These are phyloP conservation scores for Spheniscus mendiculus DNA, from an alignment of 2,113 vertebrate genomes.

Conservation along the genomic window DNA sequence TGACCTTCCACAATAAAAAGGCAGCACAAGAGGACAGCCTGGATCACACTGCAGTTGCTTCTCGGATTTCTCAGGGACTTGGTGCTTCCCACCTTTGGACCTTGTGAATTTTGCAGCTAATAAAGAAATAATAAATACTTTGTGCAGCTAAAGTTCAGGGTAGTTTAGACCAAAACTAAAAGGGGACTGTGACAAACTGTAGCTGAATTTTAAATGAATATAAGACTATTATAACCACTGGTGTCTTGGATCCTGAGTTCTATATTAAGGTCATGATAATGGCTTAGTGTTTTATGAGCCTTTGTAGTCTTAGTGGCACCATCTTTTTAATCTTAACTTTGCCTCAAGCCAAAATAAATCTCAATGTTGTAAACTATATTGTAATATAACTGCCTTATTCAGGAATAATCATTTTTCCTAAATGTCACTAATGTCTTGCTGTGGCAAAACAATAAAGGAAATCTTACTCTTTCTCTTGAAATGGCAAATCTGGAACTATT, in stretches of 20 bases:
- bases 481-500: not conserved
- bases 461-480: not conserved
- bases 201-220: slow-evolving; percentile 78
- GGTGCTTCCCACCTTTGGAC: slow-evolving; percentile 35
- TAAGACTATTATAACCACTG: slow-evolving; percentile 66
- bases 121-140: slow-evolving; percentile 65
- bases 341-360: slow-evolving; percentile 80
- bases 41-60: not conserved
- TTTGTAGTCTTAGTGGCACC: slow-evolving; percentile 64
- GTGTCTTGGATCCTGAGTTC: slow-evolving; percentile 76
- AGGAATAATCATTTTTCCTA: slow-evolving; percentile 71
- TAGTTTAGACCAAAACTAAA: slow-evolving; percentile 57
- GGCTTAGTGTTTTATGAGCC: slow-evolving; percentile 77
- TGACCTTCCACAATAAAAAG: slow-evolving; percentile 20
- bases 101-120: slow-evolving; percentile 56
- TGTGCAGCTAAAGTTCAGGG: slow-evolving; percentile 55
- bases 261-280: slow-evolving; percentile 80
- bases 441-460: slow-evolving; percentile 45
- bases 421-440: slow-evolving; percentile 72
- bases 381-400: slow-evolving; percentile 73
- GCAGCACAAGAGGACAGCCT: not conserved
- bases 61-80: slow-evolving; percentile 38
- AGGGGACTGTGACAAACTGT: slow-evolving; percentile 60
- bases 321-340: slow-evolving; percentile 79
- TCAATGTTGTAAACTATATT: slow-evolving; percentile 73